phyloP scores from a whole-genome alignment of 37 sponge, comb jelly and placozoan genomes.

The Beroe ovata region DNA sequence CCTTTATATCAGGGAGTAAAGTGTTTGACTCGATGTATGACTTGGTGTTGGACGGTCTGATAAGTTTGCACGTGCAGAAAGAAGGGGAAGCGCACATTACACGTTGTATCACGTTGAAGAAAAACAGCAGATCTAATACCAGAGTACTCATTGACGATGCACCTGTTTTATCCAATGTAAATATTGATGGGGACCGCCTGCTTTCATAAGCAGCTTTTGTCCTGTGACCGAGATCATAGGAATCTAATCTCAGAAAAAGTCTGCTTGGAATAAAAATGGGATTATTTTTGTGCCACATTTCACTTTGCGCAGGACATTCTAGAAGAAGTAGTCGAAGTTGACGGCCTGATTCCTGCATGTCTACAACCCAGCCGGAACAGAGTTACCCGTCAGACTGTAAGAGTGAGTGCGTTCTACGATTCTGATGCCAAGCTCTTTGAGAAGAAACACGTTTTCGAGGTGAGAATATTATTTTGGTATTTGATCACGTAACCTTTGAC shows the following conservation, averaged over 20 bases:
- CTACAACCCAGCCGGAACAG: not conserved
- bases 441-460: constrained; percentile 58
- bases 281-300: no score
- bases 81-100: constrained; percentile 24
- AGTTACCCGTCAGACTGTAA: not conserved
- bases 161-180: no score
- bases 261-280: no score
- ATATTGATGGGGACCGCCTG: no score
- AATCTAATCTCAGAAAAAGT: no score
- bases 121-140: not conserved
- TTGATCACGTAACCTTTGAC: no score
- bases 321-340: not conserved
- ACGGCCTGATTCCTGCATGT: constrained; percentile 1
- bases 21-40: not conserved
- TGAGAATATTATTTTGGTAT: not conserved
- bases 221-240: no score
- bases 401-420: constrained; percentile 11
- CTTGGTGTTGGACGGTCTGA: constrained; percentile 12
- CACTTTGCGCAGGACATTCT: no score
- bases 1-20: not conserved
- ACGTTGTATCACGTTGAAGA: not conserved
- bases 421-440: not conserved
- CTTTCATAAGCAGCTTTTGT: no score
- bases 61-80: constrained; percentile 41
- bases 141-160: no score